Evolutionary conservation across 2,888 invertebrate genomes (phyloP), one percentile per base, ranked within the genome.

Genomic region (Drosophila putrida): DNA sequence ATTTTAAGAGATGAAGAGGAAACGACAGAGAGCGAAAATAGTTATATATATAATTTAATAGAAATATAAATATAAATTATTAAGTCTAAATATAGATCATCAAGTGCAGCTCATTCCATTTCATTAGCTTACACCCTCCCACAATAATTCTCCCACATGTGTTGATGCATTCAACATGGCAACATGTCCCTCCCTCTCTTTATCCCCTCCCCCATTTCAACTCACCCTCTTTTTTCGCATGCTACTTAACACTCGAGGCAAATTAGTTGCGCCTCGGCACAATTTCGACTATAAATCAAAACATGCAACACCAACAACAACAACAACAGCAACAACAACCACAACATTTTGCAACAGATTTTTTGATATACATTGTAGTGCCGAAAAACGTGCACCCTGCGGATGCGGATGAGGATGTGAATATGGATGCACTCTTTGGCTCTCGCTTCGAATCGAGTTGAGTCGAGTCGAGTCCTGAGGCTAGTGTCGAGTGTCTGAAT

Each of bases 181-280:
- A n/a, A n/a, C 47, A 28, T 49, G 33, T 20, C 20, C 15, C 9
- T n/a, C 11, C 39, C 10, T 8, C 6, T 9, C 27, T n/a, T 9
- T 11, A 25, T 59, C 13, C 20, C 53, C 13, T 33, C 49, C 8
- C n/a, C 20, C 27, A 4, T 38, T 6, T 2, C 6, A 2, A n/a
- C 20, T 4, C 47, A n/a, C 8, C 10, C 13, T 15, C 15, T 8
- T 27, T 46, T 69, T 47, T 81, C 75, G 60, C 80, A 71, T 69
- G 81, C 78, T 78, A 78, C 82, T 82, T 83, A 87, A 68, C 84
- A 79, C 83, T 75, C 77, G 72, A 63, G 74, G 79, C 87, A 81
- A 83, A 83, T 83, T 87, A 83, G 83, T 79, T 83, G 82, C 83
- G 82, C 78, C 81, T 71, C 74, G 63, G 74, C 82, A 63, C 80